Conservation (phyloP, 2,888 invertebrate genomes). For the Gastrophysa polygoni region DNA sequence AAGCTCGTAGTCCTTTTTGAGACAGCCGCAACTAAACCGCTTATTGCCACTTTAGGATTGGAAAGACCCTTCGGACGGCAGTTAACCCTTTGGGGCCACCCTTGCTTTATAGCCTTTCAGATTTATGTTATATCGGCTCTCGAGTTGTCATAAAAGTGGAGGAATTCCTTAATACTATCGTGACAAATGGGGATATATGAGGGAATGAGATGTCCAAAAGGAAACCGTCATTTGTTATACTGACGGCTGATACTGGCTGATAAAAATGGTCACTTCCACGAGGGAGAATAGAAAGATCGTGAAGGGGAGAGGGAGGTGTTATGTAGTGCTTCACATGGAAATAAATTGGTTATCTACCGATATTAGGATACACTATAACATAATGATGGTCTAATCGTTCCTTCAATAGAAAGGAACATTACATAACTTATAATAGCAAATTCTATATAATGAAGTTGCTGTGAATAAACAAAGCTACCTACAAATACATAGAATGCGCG, state of each 20-base stretch:
- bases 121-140: constrained; percentile 24
- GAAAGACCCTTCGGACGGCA: background rate
- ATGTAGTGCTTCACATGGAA: no score
- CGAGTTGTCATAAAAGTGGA: constrained; percentile 21
- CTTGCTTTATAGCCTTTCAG: constrained; percentile 12
- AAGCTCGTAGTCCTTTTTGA: background rate
- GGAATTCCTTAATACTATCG: constrained; percentile 19
- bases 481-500: no score
- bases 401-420: no score
- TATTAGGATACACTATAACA: no score
- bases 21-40: background rate
- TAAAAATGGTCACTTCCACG: constrained; percentile 9
- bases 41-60: background rate
- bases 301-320: background rate
- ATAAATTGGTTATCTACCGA: no score
- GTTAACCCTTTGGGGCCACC: constrained; percentile 20
- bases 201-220: constrained; percentile 13
- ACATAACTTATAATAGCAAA: no score
- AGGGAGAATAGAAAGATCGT: background rate
- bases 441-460: no score
- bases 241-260: background rate
- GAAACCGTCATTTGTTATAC: background rate
- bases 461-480: no score
- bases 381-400: no score
- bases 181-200: constrained; percentile 7